Evolutionary conservation across 2,797 vertebrate genomes (phyloP), one percentile per base, ranked within the genome.

Genomic region (Crocodylus rhombifer): DNA sequence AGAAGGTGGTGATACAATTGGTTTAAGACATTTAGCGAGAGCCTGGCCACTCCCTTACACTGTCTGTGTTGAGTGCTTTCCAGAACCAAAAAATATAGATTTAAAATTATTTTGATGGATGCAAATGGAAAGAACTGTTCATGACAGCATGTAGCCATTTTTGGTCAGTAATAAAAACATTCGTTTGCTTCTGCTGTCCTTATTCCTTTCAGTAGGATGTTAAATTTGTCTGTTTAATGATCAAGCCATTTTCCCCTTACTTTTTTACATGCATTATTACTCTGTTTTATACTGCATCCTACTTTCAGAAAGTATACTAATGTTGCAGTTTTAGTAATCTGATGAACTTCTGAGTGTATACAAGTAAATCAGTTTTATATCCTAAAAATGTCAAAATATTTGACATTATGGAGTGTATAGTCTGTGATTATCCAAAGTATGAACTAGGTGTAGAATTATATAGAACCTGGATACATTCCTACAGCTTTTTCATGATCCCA

Each of bases 71-170:
- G 64, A 96, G 62, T 90, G 85, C 84, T 33, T 95, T 83, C 93
- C 80, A 25, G 67, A 82, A 67, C 65, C 42, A 92, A 81, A 91
- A 95, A 97, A 93, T 92, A 86, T 92, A 95, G 90, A 96, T 87
- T 78, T 83, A 95, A 94, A 91, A 92, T 92, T 90, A 97, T 84
- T 95, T 93, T 86, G 90, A 90, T 90, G 60, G 88, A 71, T 93
- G 92, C 88, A 77, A 91, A 6, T 82, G 33, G 88, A 86, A 62
- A 77, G 89, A 92, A 84, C 88, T 65, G 74, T 91, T 77, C 77
- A 84, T 79, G 81, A 89, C 18, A 86, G 91, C 30, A 84, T 77
- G 81, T 71, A 92, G 0, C 91, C 88, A 42, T 87, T 77, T 94
- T 96, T 92, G 87, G n/a, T 33, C 61, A 75, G 65, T 30, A 82